Evolutionary conservation across 2,888 invertebrate genomes (phyloP).

Genomic region (Antheraea assamensis): DNA sequence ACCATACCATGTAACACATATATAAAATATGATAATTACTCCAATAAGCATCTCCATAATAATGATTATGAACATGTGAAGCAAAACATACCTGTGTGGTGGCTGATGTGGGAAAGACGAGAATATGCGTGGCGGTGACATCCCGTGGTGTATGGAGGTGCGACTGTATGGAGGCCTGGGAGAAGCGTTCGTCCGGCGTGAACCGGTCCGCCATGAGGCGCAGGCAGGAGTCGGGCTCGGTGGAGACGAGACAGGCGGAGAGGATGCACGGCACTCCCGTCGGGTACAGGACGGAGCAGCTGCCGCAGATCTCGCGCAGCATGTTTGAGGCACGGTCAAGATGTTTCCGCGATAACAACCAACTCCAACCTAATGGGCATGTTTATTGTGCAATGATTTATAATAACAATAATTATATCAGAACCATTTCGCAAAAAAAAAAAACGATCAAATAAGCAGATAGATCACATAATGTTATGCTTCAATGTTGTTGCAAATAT

Average conservation of each 20-base stretch:
- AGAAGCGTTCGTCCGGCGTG: slow-evolving; percentile 96
- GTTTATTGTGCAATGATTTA: neutral
- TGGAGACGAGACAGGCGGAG: slow-evolving; percentile 98
- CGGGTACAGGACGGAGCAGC: slow-evolving; percentile 92
- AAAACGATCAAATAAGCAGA: no score
- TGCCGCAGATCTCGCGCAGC: slow-evolving; percentile 94
- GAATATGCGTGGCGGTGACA: slow-evolving; percentile 97
- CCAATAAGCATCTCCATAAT: no score
- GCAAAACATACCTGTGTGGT: slow-evolving; percentile 88
- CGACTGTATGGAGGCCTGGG: slow-evolving; percentile 93
- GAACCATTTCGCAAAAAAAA: no score
- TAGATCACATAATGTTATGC: no score
- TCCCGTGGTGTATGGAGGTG: slow-evolving; percentile 97
- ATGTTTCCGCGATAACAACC: slow-evolving; percentile 95
- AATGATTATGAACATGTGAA: no score
- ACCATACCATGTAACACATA: neutral
- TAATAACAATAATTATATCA: no score
- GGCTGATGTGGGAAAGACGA: slow-evolving; percentile 98
- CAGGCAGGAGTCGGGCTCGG: slow-evolving; percentile 94
- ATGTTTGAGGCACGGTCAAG: slow-evolving; percentile 92
- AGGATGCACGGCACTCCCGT: slow-evolving; percentile 94
- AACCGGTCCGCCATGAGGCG: slow-evolving; percentile 97
- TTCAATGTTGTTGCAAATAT: no score
- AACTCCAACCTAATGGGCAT: slow-evolving; percentile 89
- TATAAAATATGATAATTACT: no score